Conservation (phyloP, 2,888 invertebrate genomes). For the Phyto melanocephala region DNA sequence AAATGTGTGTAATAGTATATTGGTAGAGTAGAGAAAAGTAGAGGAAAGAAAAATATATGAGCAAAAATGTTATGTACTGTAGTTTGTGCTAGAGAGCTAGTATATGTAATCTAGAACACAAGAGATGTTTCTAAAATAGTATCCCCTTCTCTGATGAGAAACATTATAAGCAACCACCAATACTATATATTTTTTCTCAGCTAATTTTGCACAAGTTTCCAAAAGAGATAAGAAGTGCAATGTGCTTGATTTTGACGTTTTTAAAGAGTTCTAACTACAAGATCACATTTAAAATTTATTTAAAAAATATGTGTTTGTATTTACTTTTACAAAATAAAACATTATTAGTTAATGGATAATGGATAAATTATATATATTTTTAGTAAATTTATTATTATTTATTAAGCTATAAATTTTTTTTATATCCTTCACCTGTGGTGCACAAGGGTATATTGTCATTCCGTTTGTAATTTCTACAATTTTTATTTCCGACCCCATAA, state of each 20-base stretch:
- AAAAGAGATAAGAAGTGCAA: neutral
- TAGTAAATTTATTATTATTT: too few species aligned
- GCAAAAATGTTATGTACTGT: neutral
- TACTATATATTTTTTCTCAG: neutral
- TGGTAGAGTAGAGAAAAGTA: slow-evolving; percentile 16
- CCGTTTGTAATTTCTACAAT: too few species aligned
- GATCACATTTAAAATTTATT: too few species aligned
- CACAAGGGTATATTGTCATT: too few species aligned
- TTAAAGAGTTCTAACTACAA: too few species aligned
- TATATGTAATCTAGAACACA: slow-evolving; percentile 11
- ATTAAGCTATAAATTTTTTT: too few species aligned
- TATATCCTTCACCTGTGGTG: too few species aligned
- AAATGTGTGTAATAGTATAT: slow-evolving; percentile 29
- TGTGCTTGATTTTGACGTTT: neutral
- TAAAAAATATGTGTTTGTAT: too few species aligned
- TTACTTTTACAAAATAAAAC: too few species aligned
- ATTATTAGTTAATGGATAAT: too few species aligned
- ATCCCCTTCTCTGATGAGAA: neutral
- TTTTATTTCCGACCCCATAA: too few species aligned
- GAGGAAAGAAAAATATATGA: neutral
- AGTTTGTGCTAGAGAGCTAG: neutral
- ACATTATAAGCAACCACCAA: slow-evolving; percentile 18
- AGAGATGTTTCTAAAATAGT: slow-evolving; percentile 3
- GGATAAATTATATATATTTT: too few species aligned
- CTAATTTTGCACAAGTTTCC: neutral